Conservation (phyloP, 2,888 invertebrate genomes). For the Ethmia dodecea region DNA sequence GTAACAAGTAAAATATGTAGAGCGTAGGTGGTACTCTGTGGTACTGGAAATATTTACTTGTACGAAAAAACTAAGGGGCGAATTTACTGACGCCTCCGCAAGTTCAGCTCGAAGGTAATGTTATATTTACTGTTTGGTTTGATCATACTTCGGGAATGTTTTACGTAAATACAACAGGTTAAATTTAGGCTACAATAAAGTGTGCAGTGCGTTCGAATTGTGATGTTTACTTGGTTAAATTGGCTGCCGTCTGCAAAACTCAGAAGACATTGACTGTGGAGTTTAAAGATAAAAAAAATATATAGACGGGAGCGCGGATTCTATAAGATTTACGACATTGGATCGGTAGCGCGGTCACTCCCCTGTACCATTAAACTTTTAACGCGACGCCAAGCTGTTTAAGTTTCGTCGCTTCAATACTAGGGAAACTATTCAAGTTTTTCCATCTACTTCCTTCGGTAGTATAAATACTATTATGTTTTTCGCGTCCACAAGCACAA, state of each 20-base stretch:
- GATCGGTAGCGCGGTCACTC: slow-evolving; percentile 46
- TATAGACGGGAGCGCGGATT: slow-evolving; percentile 32
- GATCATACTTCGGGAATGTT: slow-evolving; percentile 28
- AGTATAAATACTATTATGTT: slow-evolving; percentile 22
- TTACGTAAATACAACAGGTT: slow-evolving; percentile 35
- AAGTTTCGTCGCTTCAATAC: slow-evolving; percentile 21
- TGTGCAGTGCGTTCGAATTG: too few relatives aligned
- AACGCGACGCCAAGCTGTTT: slow-evolving; percentile 23
- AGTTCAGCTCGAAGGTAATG: slow-evolving; percentile 27
- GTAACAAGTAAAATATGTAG: slow-evolving; percentile 22
- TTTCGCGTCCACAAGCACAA: slow-evolving; percentile 38
- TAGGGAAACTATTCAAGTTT: slow-evolving; percentile 10
- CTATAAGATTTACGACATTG: slow-evolving; percentile 47
- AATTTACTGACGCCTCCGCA: slow-evolving; percentile 38
- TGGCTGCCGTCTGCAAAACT: slow-evolving; percentile 30
- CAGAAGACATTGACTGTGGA: slow-evolving; percentile 43
- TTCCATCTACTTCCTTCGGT: neutral
- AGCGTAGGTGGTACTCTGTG: slow-evolving; percentile 38
- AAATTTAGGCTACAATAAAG: too few relatives aligned
- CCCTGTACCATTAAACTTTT: slow-evolving; percentile 41
- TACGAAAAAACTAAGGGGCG: slow-evolving; percentile 31
- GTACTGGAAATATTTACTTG: slow-evolving; percentile 28
- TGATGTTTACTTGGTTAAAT: slow-evolving; percentile 12
- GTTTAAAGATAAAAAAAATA: slow-evolving; percentile 43
- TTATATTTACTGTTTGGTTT: slow-evolving; percentile 26